Evolutionary conservation across 2,888 invertebrate genomes (phyloP), one percentile per base, ranked within the genome.

Genomic region (Dastarcus helophoroides): DNA sequence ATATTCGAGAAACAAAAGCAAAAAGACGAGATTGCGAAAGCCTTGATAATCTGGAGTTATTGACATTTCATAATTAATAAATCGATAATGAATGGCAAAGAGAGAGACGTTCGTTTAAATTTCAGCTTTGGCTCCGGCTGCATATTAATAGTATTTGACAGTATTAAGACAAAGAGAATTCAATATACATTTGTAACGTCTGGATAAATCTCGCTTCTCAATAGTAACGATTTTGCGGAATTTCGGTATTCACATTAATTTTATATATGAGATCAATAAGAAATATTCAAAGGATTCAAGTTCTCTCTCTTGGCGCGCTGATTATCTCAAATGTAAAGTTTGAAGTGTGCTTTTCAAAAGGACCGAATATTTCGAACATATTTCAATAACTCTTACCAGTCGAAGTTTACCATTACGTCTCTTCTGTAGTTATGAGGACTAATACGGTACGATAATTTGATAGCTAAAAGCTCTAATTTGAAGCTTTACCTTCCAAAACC

Each of bases 61-160:
- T 35, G 35, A 35, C 35, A 35, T 35, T 35, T 35, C 27, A 23
- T 35, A 35, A 35, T 35, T 35, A 31, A 35, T 31, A 8, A 35
- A 35, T 35, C 35, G 27, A 35, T 35, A 35, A 27, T 33, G 25
- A 13, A 33, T 33, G 16, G 30, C 22, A n/a, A 17, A n/a, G 19
- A 17, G 19, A 15, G 33, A 33, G 17, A 11, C 33, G 29, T 33
- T 24, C 25, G 25, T 33, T 33, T 25, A 28, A 28, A 33, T 21
- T 12, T 17, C 14, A 1, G 23, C 23, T 8, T 9, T 9, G 9
- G 5, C 23, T 8, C 7, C 10, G 5, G 23, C 7, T 8, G 6
- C 33, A 31, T 47, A 47, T 47, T 48, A 48, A 48, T 48, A 48
- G 47, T 47, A 46, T 47, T 48, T 48, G 48, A 48, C 48, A 48